Percentiles rank a stretch among this genome's conserved stretches.
phyloP scores from a whole-genome alignment of 2,888 invertebrate species.

The Epistrophe grossulariae region DNA sequence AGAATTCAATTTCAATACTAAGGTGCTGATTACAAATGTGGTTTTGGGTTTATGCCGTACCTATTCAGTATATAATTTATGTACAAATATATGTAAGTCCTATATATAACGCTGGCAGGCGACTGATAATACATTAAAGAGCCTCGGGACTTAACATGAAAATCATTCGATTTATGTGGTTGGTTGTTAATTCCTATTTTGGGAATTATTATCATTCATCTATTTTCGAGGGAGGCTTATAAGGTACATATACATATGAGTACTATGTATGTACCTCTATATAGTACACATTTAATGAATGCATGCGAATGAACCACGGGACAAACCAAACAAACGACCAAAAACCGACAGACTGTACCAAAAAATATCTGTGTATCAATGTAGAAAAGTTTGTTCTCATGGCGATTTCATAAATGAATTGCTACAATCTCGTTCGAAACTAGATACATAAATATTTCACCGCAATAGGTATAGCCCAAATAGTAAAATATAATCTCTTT shows the following conservation, averaged over 20 bases:
- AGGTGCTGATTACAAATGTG: slow-evolving; percentile 63
- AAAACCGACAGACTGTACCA: neutral
- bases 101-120: slow-evolving; percentile 1
- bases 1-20: slow-evolving; percentile 55
- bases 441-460: slow-evolving; percentile 3
- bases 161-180: slow-evolving; percentile 52
- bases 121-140: slow-evolving; percentile 40
- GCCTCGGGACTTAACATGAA: slow-evolving; percentile 32
- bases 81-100: neutral
- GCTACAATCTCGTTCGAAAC: neutral
- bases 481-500: neutral
- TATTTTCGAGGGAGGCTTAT: slow-evolving; percentile 14
- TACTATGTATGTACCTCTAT: too few species aligned
- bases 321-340: slow-evolving; percentile 19
- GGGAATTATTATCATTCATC: slow-evolving; percentile 49
- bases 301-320: neutral
- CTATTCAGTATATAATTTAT: too few species aligned
- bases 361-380: neutral
- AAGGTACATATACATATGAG: too few species aligned
- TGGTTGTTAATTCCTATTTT: slow-evolving; percentile 52
- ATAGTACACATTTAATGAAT: slow-evolving; percentile 11
- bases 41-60: slow-evolving; percentile 25
- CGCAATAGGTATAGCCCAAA: slow-evolving; percentile 2
- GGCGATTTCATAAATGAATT: neutral
- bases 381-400: neutral